Conservation (phyloP, 2,113 vertebrate species). For the Hippoglossus stenolepis region DNA sequence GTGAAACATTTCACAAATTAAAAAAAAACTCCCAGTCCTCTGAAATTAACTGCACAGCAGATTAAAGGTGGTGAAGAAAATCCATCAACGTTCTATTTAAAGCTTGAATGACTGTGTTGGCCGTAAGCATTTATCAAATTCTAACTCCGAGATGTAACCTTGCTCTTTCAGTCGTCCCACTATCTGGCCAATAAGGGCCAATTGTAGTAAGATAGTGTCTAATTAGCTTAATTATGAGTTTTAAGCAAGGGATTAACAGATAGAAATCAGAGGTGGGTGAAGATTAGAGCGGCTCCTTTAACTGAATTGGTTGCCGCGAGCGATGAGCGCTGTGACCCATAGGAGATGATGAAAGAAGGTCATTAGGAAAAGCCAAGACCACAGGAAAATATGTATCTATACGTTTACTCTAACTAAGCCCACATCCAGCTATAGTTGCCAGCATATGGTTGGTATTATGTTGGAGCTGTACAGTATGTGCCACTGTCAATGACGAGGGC, state of each 20-base stretch:
- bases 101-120: slow-evolving; percentile 60
- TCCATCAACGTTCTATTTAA: slow-evolving; percentile 46
- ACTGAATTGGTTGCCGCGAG: slow-evolving; percentile 40
- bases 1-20: slow-evolving; percentile 51
- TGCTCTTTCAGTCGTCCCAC: slow-evolving; percentile 66
- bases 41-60: slow-evolving; percentile 55
- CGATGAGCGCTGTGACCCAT: slow-evolving; percentile 40
- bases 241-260: slow-evolving; percentile 79
- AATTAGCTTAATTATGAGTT: slow-evolving; percentile 81
- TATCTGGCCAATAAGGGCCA: slow-evolving; percentile 69
- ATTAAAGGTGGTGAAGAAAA: slow-evolving; percentile 25
- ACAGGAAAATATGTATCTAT: slow-evolving; percentile 10
- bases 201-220: slow-evolving; percentile 66
- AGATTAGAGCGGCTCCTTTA: slow-evolving; percentile 64
- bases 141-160: slow-evolving; percentile 70
- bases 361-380: slow-evolving; percentile 34
- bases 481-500: slow-evolving; percentile 79
- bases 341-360: slow-evolving; percentile 28
- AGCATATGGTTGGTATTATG: slow-evolving; percentile 34
- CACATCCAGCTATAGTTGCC: not conserved
- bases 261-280: slow-evolving; percentile 63
- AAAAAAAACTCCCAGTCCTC: slow-evolving; percentile 12
- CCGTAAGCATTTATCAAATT: slow-evolving; percentile 67
- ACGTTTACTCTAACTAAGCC: slow-evolving; percentile 24
- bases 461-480: slow-evolving; percentile 21